Percentiles rank a stretch among this genome's conserved stretches.
Conservation (phyloP, 2,888 invertebrate genomes). For the Nephrotoma flavescens region DNA sequence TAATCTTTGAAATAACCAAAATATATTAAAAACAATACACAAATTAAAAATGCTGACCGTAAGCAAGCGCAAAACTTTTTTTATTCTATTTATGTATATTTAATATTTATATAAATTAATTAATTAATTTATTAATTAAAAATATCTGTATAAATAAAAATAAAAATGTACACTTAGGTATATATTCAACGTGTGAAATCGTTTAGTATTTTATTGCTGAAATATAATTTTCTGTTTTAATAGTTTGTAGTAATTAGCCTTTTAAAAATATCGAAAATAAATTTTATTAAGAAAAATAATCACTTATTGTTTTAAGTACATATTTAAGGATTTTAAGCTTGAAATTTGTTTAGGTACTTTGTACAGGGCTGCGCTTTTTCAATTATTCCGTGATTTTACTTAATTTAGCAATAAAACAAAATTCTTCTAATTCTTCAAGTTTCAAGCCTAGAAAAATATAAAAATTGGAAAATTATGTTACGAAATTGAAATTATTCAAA, state of each 20-base stretch:
- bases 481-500: not conserved
- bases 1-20: not conserved
- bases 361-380: not conserved
- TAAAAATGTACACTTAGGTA: not conserved
- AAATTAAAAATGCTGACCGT: not conserved
- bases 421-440: not conserved
- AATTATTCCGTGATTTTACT: not conserved
- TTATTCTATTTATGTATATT: not conserved
- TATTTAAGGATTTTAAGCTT: not conserved
- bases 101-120: not conserved
- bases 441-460: not conserved
- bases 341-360: not conserved
- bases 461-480: not conserved
- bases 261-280: not conserved
- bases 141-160: not conserved
- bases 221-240: not conserved
- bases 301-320: not conserved
- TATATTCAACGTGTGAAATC: not conserved
- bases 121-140: not conserved
- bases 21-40: not conserved
- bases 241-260: not conserved
- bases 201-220: not conserved
- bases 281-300: not conserved
- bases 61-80: conserved; percentile 2
- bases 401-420: not conserved